phyloP scores from a whole-genome alignment of 1,140 invertebrate species.

The Trichogramma pretiosum region DNA sequence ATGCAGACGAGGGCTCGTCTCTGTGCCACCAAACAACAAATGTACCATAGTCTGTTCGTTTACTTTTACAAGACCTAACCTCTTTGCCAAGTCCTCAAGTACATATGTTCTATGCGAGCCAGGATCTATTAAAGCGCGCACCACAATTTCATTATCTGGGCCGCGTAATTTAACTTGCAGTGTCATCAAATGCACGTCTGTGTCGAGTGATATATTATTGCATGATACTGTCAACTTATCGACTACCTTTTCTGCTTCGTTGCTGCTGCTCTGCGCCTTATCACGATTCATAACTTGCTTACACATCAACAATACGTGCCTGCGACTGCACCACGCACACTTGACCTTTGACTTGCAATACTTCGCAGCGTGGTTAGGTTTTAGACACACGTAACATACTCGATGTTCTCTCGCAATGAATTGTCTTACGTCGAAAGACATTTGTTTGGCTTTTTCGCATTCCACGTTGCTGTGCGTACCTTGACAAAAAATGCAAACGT shows the following conservation, averaged over 20 bases:
- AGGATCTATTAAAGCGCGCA: constrained; percentile 18
- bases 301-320: constrained; percentile 17
- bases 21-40: constrained; percentile 18
- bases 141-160: too few relatives aligned
- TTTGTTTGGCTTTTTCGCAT: background rate
- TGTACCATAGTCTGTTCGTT: constrained; percentile 10
- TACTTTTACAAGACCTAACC: constrained; percentile 13
- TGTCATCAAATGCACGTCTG: too few relatives aligned
- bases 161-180: too few relatives aligned
- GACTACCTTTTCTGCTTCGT: too few relatives aligned
- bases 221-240: too few relatives aligned
- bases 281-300: too few relatives aligned
- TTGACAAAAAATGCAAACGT: constrained; percentile 2
- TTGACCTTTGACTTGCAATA: constrained; percentile 12
- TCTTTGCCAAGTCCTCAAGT: constrained; percentile 14
- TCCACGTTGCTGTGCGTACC: background rate
- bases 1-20: constrained; percentile 6
- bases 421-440: background rate
- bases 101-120: constrained; percentile 22
- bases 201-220: too few relatives aligned
- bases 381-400: constrained; percentile 19
- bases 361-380: constrained; percentile 4
- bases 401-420: constrained; percentile 4
- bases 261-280: too few relatives aligned
- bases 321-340: constrained; percentile 15